Conservation (phyloP, 1,140 invertebrate species). For the Drosophila tristis region DNA sequence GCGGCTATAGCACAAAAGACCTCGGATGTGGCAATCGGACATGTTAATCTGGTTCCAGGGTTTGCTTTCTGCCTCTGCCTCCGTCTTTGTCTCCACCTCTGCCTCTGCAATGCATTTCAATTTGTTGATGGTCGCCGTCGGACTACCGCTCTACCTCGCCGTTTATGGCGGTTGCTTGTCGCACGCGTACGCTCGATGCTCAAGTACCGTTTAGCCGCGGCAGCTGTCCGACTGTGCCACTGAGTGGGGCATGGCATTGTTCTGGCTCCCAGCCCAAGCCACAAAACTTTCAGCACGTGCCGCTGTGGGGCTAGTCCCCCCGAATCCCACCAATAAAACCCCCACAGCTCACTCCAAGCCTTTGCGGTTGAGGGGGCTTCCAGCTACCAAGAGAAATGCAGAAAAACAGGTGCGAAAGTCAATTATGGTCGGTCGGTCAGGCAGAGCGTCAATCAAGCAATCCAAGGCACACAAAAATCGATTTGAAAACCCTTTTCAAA, state of each 20-base stretch:
- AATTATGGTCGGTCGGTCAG: conserved; percentile 37
- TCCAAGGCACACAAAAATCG: conserved; percentile 24
- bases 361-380: conserved; percentile 39
- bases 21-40: conserved; percentile 67
- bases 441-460: not conserved
- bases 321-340: conserved; percentile 8
- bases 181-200: conserved; percentile 50
- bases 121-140: conserved; percentile 37
- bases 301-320: conserved; percentile 1
- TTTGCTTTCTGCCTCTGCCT: conserved; percentile 6
- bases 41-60: conserved; percentile 59
- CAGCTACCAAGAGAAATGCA: not conserved
- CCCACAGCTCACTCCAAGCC: not conserved
- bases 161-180: conserved; percentile 38
- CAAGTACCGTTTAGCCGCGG: conserved; percentile 41
- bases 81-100: conserved; percentile 4
- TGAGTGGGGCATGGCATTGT: conserved; percentile 18
- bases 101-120: conserved; percentile 44
- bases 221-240: conserved; percentile 24
- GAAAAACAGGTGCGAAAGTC: conserved; percentile 55
- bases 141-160: not conserved
- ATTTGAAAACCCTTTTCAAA: conserved; percentile 38
- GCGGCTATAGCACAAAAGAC: conserved; percentile 36
- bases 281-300: conserved; percentile 47
- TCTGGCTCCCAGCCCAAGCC: conserved; percentile 32